A percentile compares a stretch with the other conserved stretches of the same genome.
Conservation (phyloP, 2,888 invertebrate genomes). For the Ichneumon xanthorius region DNA sequence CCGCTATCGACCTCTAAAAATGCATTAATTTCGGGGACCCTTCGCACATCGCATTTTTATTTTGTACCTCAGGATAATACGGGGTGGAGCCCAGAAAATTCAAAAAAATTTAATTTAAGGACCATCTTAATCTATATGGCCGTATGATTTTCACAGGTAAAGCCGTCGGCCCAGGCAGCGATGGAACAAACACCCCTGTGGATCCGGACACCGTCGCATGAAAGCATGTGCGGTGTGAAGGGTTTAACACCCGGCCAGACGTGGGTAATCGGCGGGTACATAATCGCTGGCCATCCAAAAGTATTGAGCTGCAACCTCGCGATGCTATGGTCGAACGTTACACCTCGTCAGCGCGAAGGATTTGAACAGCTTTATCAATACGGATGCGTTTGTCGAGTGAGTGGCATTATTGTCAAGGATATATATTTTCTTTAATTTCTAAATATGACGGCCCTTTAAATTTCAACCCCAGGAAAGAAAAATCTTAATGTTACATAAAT, state of each 20-base stretch:
- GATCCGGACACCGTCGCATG: slow-evolving; percentile 87
- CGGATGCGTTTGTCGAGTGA: slow-evolving; percentile 91
- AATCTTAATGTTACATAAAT: too few species aligned
- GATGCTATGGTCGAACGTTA: slow-evolving; percentile 90
- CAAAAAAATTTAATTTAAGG: neutral
- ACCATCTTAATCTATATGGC: neutral
- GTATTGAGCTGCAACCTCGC: slow-evolving; percentile 89
- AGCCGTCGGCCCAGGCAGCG: slow-evolving; percentile 84
- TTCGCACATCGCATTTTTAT: too few species aligned
- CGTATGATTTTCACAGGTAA: slow-evolving; percentile 57
- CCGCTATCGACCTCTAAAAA: too few species aligned
- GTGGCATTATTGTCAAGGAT: slow-evolving; percentile 63
- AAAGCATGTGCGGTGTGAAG: slow-evolving; percentile 88
- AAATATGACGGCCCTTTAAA: neutral
- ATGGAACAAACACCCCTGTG: slow-evolving; percentile 87
- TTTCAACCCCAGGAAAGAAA: too few species aligned
- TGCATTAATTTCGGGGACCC: too few species aligned
- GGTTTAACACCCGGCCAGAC: slow-evolving; percentile 87
- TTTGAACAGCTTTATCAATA: slow-evolving; percentile 90
- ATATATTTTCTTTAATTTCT: neutral
- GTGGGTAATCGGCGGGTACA: slow-evolving; percentile 87
- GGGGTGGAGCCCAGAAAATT: too few species aligned
- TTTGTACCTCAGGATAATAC: too few species aligned
- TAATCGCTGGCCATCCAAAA: slow-evolving; percentile 84
- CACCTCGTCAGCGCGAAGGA: slow-evolving; percentile 91